Percentiles rank a stretch among this genome's conserved stretches.
These are phyloP conservation scores for Elanus axillaris DNA, from an alignment of 2,113 vertebrate species.

Conservation along the genomic window DNA sequence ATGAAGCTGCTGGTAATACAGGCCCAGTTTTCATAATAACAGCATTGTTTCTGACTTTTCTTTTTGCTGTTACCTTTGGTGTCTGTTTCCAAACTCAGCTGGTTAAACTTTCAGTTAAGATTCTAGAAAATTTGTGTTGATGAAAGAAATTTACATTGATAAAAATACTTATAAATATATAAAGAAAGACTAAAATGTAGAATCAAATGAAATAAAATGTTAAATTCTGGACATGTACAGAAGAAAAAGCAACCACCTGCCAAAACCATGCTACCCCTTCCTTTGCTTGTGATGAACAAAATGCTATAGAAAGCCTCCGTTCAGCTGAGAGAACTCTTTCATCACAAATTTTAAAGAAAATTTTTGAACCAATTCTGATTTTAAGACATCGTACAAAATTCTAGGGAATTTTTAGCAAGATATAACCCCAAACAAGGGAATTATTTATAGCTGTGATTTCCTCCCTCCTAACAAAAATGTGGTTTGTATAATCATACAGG, in stretches of 20 bases:
- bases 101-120: background rate
- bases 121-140: background rate
- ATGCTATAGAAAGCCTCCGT: background rate
- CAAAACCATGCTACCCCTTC: background rate
- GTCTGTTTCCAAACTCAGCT: background rate
- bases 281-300: background rate
- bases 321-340: background rate
- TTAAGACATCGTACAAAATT: background rate
- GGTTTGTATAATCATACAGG: constrained; percentile 75
- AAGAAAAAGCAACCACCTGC: background rate
- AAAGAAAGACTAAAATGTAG: background rate
- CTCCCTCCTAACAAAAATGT: constrained; percentile 61
- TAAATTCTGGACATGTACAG: background rate
- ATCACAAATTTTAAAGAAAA: background rate
- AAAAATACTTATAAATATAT: background rate
- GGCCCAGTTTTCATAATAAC: background rate
- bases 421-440: background rate
- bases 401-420: background rate
- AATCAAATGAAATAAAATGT: background rate
- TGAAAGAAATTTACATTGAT: background rate
- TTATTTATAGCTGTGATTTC: constrained; percentile 70
- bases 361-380: background rate
- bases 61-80: background rate
- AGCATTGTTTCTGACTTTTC: background rate
- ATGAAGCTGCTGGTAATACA: background rate